Evolutionary conservation across 2,888 invertebrate species (phyloP).

Genomic region (Venustoraphidia nigricollis): DNA sequence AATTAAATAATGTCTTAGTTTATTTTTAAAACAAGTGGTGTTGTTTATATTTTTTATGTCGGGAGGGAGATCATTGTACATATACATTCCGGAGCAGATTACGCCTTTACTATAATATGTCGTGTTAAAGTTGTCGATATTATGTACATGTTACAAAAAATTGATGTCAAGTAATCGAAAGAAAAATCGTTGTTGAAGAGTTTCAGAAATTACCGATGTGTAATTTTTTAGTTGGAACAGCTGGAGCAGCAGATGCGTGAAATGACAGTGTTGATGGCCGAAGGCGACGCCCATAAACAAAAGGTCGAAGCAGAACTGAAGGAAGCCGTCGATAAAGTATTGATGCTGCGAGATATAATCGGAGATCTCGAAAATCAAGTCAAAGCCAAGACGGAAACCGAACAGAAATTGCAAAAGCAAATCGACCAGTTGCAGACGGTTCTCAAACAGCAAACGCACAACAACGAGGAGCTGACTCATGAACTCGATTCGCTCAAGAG

Average conservation of each 20-base stretch:
- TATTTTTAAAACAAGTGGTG: too few relatives aligned
- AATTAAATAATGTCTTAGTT: too few relatives aligned
- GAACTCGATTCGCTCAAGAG: slow-evolving; percentile 37
- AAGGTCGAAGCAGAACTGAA: slow-evolving; percentile 56
- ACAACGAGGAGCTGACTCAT: slow-evolving; percentile 35
- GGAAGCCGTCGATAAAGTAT: slow-evolving; percentile 60
- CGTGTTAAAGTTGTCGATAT: too few relatives aligned
- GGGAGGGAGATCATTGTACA: too few relatives aligned
- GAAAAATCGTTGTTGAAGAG: not conserved
- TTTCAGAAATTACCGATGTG: not conserved
- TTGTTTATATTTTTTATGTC: too few relatives aligned
- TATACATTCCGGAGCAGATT: too few relatives aligned
- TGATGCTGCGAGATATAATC: slow-evolving; percentile 60
- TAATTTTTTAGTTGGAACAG: slow-evolving; percentile 49
- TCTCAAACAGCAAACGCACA: slow-evolving; percentile 37
- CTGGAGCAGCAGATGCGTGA: slow-evolving; percentile 62
- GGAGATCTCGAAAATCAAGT: slow-evolving; percentile 60
- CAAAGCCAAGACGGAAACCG: slow-evolving; percentile 46
- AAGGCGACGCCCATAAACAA: slow-evolving; percentile 43
- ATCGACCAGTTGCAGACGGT: slow-evolving; percentile 37
- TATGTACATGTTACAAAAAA: too few relatives aligned
- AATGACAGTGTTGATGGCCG: slow-evolving; percentile 42
- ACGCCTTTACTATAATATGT: too few relatives aligned
- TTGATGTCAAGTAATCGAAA: too few relatives aligned
- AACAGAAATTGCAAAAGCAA: slow-evolving; percentile 43